These are phyloP conservation scores for Conchocele bisecta DNA, from an alignment of 2,888 invertebrate species.

Conservation along the genomic window DNA sequence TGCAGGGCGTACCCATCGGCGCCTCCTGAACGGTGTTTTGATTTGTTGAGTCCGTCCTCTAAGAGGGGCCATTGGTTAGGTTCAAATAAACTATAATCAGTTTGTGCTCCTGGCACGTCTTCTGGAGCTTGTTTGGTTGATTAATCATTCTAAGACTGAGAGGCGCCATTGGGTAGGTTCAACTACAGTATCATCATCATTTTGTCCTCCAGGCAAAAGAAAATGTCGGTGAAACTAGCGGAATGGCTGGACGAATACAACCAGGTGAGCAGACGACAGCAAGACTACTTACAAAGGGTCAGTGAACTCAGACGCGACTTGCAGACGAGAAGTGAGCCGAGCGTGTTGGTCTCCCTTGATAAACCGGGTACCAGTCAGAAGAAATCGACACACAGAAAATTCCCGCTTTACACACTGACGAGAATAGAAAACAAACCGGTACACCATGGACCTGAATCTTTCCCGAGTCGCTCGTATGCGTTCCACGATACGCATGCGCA, in stretches of 20 bases:
- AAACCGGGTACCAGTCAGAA: slow-evolving; percentile 20
- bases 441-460: slow-evolving; percentile 56
- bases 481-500: slow-evolving; percentile 44
- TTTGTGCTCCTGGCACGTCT: too few relatives aligned
- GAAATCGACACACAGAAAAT: slow-evolving; percentile 37
- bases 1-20: too few relatives aligned
- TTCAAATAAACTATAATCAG: too few relatives aligned
- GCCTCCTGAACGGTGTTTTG: too few relatives aligned
- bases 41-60: too few relatives aligned
- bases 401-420: slow-evolving; percentile 52
- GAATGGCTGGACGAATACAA: slow-evolving; percentile 70
- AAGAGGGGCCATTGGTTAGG: too few relatives aligned
- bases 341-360: slow-evolving; percentile 47
- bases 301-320: slow-evolving; percentile 62
- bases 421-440: slow-evolving; percentile 45
- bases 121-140: too few relatives aligned
- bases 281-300: slow-evolving; percentile 64
- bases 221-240: slow-evolving; percentile 56
- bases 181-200: too few relatives aligned
- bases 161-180: too few relatives aligned
- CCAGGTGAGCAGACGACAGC: slow-evolving; percentile 61
- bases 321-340: slow-evolving; percentile 55
- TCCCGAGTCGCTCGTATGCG: slow-evolving; percentile 55
- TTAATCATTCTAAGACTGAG: too few relatives aligned
- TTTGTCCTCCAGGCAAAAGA: slow-evolving; percentile 53